Evolutionary conservation across 2,113 vertebrate species (phyloP).

Genomic region (Ageneiosus marmoratus): DNA sequence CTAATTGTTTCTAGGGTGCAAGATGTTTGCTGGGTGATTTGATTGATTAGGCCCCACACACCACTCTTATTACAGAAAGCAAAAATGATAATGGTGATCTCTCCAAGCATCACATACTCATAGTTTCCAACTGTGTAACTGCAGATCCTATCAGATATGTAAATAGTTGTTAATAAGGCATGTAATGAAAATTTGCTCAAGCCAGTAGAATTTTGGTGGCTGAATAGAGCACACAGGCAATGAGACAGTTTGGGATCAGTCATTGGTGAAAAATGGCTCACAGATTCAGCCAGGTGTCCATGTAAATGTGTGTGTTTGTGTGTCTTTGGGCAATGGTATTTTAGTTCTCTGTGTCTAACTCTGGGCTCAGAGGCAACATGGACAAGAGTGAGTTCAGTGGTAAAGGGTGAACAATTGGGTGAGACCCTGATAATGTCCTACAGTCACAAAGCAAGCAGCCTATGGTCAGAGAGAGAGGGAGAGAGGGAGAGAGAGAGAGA

Average conservation of each 20-base stretch:
- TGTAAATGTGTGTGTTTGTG: slow-evolving; percentile 4
- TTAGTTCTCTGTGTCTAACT: slow-evolving; percentile 49
- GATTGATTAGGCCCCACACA: slow-evolving; percentile 76
- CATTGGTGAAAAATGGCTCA: neutral
- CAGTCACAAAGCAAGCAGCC: slow-evolving; percentile 64
- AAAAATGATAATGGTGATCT: slow-evolving; percentile 6
- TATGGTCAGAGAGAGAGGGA: slow-evolving; percentile 45
- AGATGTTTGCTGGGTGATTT: slow-evolving; percentile 76
- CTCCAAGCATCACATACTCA: neutral
- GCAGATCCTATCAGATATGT: neutral
- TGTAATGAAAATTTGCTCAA: neutral
- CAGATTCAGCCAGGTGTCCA: neutral
- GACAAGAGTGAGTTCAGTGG: slow-evolving; percentile 56
- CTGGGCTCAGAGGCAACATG: slow-evolving; percentile 52
- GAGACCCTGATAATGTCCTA: slow-evolving; percentile 69
- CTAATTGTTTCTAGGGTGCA: slow-evolving; percentile 79
- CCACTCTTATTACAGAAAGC: slow-evolving; percentile 42
- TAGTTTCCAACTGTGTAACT: neutral
- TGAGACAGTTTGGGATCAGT: no score
- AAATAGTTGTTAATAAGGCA: neutral
- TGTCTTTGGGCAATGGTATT: neutral
- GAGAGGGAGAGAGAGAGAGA: slow-evolving; percentile 28
- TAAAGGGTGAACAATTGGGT: slow-evolving; percentile 71
- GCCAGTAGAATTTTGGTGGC: neutral
- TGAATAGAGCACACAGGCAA: neutral